These are phyloP conservation scores for Coleophora deauratella DNA, from an alignment of 2,888 invertebrate species.

Conservation along the genomic window DNA sequence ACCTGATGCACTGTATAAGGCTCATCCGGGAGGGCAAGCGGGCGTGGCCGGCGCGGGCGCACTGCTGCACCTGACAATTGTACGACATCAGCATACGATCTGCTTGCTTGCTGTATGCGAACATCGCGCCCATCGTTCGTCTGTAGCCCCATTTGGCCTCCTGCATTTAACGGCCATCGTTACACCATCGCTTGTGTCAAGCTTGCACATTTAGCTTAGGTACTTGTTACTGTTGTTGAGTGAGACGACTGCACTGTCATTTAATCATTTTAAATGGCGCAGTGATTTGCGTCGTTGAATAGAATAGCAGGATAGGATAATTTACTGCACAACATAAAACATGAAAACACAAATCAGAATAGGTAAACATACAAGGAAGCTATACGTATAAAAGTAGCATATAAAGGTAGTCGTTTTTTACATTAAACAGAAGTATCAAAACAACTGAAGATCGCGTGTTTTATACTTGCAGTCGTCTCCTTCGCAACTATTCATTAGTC, in stretches of 20 bases:
- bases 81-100: constrained; percentile 71
- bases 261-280: too few relatives aligned
- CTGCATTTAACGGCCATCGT: constrained; percentile 52
- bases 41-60: constrained; percentile 59
- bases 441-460: background rate
- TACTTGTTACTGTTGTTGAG: constrained; percentile 1
- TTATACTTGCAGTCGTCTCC: background rate
- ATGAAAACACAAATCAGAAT: too few relatives aligned
- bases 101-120: constrained; percentile 69
- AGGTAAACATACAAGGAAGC: too few relatives aligned
- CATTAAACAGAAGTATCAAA: too few relatives aligned
- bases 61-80: constrained; percentile 71
- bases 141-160: constrained; percentile 73
- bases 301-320: too few relatives aligned
- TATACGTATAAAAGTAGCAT: too few relatives aligned
- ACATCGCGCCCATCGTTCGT: constrained; percentile 71
- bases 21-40: constrained; percentile 73
- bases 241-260: too few relatives aligned
- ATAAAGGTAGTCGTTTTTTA: too few relatives aligned
- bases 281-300: background rate
- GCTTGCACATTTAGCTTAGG: constrained; percentile 18
- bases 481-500: background rate
- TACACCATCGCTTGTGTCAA: constrained; percentile 40
- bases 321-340: too few relatives aligned
- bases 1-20: constrained; percentile 88